phyloP scores from a whole-genome alignment of 2,113 vertebrate genomes.

The Campylomormyrus numenius region DNA sequence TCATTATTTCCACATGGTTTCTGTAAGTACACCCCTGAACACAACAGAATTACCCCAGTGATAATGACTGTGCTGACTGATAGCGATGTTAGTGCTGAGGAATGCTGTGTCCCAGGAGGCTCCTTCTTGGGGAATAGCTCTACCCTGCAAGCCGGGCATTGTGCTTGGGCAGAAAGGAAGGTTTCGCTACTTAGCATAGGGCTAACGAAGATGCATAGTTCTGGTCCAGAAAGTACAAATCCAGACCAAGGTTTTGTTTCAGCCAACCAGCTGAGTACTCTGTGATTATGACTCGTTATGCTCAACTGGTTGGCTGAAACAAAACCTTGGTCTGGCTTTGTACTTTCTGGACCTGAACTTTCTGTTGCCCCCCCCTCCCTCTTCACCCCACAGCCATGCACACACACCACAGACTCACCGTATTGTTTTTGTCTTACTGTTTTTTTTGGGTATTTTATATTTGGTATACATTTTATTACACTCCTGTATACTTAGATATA shows the following conservation, averaged over 20 bases:
- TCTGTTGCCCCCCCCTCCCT: background rate
- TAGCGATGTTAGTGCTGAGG: constrained; percentile 52
- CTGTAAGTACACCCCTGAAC: constrained; percentile 54
- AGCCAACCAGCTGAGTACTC: too few species aligned
- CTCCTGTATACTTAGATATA: background rate
- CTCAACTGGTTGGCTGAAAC: too few species aligned
- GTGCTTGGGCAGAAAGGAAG: background rate
- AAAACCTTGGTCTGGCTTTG: background rate
- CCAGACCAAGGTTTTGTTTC: background rate
- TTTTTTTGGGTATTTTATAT: background rate
- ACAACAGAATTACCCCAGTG: constrained; percentile 64
- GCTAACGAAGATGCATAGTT: background rate
- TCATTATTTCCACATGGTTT: constrained; percentile 61
- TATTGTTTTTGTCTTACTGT: background rate
- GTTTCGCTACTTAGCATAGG: background rate
- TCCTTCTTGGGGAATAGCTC: background rate
- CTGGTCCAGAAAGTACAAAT: background rate
- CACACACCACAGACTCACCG: background rate
- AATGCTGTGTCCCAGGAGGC: constrained; percentile 33
- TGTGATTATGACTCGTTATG: too few species aligned
- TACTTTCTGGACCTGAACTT: background rate
- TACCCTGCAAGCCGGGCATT: background rate
- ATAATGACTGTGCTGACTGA: constrained; percentile 54
- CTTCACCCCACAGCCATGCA: background rate
- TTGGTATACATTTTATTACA: background rate